Conservation (phyloP, 2,888 invertebrate genomes). For the Agonopterix heracliana region DNA sequence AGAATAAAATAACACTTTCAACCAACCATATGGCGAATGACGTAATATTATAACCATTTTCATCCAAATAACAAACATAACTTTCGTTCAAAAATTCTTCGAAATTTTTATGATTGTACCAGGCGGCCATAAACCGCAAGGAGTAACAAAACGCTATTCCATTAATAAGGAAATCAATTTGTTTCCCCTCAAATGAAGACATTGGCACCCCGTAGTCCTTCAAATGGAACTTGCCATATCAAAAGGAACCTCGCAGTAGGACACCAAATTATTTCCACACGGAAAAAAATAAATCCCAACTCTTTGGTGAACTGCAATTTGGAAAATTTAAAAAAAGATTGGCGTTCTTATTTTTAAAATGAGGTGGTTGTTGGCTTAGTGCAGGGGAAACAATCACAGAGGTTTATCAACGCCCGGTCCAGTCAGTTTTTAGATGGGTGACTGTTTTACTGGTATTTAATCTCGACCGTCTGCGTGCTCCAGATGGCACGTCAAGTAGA, state of each 20-base stretch:
- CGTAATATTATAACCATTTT: background rate
- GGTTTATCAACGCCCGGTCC: too few species aligned
- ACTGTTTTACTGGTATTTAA: too few species aligned
- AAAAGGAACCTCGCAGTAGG: conserved; percentile 52
- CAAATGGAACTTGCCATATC: conserved; percentile 43
- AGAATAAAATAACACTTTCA: background rate
- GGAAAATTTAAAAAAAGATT: background rate
- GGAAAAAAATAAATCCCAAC: conserved; percentile 40
- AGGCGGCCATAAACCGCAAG: too few species aligned
- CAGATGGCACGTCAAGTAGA: too few species aligned
- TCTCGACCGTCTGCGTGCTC: too few species aligned
- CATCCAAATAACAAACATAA: too few species aligned
- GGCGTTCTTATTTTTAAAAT: too few species aligned
- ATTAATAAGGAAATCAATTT: conserved; percentile 15
- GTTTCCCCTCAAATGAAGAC: conserved; percentile 49
- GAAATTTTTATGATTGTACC: too few species aligned
- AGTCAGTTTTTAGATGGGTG: too few species aligned
- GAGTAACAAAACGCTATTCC: conserved; percentile 3
- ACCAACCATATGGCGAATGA: background rate
- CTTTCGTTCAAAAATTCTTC: too few species aligned
- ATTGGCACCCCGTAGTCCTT: conserved; percentile 49
- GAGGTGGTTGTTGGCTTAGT: too few species aligned
- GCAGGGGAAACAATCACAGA: too few species aligned
- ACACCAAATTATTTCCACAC: conserved; percentile 34
- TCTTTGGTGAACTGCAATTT: conserved; percentile 22